Evolutionary conservation across 1,140 invertebrate species (phyloP).

Genomic region (Pemphigus obesinymphae): DNA sequence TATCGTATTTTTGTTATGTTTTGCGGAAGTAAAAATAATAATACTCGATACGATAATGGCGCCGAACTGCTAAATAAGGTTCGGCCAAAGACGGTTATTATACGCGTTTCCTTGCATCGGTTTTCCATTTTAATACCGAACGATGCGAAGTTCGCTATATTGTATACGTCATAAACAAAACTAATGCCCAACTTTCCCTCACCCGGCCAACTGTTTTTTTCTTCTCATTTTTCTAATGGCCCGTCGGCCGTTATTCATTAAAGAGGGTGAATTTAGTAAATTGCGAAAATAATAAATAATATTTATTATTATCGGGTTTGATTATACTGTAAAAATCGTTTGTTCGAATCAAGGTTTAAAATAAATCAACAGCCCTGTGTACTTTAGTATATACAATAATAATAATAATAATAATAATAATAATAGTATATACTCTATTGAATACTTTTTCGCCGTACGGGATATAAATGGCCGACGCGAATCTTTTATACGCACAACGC

Average conservation of each 20-base stretch:
- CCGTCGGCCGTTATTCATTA: background rate
- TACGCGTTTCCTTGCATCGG: background rate
- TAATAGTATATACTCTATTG: background rate
- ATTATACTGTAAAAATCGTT: background rate
- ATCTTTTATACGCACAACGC: background rate
- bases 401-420: background rate
- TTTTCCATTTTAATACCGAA: slow-evolving; percentile 21
- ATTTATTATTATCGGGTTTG: background rate
- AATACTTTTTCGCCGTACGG: background rate
- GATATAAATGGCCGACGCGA: background rate
- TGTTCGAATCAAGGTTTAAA: slow-evolving; percentile 16
- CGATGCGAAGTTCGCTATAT: background rate
- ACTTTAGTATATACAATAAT: background rate
- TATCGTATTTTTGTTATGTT: background rate
- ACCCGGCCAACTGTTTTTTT: background rate
- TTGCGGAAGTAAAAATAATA: background rate
- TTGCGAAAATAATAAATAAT: background rate
- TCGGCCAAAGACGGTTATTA: background rate
- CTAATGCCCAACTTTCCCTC: background rate
- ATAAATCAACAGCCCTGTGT: background rate
- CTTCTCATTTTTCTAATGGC: slow-evolving; percentile 14
- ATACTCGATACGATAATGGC: background rate
- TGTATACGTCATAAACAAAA: background rate
- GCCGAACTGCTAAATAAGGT: background rate
- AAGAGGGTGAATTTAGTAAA: background rate